These are phyloP conservation scores for Scarus forsteni DNA, from an alignment of 2,797 vertebrate species.

Conservation along the genomic window DNA sequence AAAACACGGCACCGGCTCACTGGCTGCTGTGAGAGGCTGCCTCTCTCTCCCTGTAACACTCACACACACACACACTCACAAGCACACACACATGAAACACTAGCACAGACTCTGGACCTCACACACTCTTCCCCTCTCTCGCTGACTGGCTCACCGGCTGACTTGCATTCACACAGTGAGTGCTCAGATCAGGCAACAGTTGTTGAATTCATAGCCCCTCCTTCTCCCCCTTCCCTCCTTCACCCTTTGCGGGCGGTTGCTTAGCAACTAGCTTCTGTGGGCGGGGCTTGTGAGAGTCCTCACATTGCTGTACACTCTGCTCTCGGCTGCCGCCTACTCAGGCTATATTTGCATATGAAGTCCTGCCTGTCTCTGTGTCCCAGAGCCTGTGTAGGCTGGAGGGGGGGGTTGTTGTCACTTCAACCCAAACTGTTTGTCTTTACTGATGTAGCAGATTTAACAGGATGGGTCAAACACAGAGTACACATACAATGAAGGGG, in stretches of 20 bases:
- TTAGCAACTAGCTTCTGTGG: constrained; percentile 78
- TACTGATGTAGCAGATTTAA: constrained; percentile 71
- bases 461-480: constrained; percentile 34
- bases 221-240: constrained; percentile 21
- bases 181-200: constrained; percentile 81
- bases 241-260: constrained; percentile 62
- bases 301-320: constrained; percentile 76
- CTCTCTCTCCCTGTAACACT: constrained; percentile 17
- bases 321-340: constrained; percentile 73
- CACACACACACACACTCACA: constrained; percentile 11
- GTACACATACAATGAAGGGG: constrained; percentile 1
- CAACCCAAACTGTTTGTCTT: constrained; percentile 58
- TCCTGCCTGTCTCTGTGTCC: constrained; percentile 61
- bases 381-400: constrained; percentile 51
- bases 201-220: constrained; percentile 77
- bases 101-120: constrained; percentile 49
- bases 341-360: constrained; percentile 78
- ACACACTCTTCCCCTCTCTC: constrained; percentile 48
- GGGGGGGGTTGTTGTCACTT: constrained; percentile 46
- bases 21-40: constrained; percentile 34
- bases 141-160: constrained; percentile 61
- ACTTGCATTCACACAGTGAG: constrained; percentile 70
- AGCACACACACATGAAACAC: constrained; percentile 30
- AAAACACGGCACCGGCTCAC: constrained; percentile 66
- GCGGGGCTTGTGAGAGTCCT: constrained; percentile 67